Percentiles rank a stretch among this genome's conserved stretches.
Evolutionary conservation across 2,797 vertebrate species (phyloP).

Genomic region (Cossypha caffra): DNA sequence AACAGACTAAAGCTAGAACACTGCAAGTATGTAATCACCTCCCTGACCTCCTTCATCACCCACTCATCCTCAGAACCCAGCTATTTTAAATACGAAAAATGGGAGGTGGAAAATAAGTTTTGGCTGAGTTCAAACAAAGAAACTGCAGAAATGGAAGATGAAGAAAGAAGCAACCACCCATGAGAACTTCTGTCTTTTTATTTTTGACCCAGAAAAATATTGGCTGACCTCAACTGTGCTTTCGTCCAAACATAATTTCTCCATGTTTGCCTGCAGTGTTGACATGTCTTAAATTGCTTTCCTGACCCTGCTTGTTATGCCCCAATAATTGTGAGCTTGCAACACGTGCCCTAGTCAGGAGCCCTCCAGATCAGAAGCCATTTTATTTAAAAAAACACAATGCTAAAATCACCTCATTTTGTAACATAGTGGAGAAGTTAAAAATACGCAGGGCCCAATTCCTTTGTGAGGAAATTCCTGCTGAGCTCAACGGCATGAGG

Average conservation of each 20-base stretch:
- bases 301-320: constrained; percentile 19
- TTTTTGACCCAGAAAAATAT: constrained; percentile 18
- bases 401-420: not conserved
- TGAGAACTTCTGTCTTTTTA: not conserved
- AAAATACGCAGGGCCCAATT: not conserved
- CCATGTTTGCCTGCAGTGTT: not conserved
- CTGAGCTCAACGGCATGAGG: not conserved
- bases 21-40: not conserved
- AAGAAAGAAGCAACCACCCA: not conserved
- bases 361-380: not conserved
- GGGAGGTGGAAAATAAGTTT: not conserved
- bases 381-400: not conserved
- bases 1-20: not conserved
- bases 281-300: not conserved
- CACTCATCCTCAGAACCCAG: not conserved
- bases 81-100: not conserved
- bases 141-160: not conserved
- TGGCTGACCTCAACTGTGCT: constrained; percentile 13
- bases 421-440: not conserved
- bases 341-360: not conserved
- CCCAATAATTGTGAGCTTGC: not conserved
- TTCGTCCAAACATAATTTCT: not conserved
- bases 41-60: not conserved
- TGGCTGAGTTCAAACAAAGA: not conserved
- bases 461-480: not conserved